Evolutionary conservation across 2,888 invertebrate genomes (phyloP).

Genomic region (Chromoteleia sp.): DNA sequence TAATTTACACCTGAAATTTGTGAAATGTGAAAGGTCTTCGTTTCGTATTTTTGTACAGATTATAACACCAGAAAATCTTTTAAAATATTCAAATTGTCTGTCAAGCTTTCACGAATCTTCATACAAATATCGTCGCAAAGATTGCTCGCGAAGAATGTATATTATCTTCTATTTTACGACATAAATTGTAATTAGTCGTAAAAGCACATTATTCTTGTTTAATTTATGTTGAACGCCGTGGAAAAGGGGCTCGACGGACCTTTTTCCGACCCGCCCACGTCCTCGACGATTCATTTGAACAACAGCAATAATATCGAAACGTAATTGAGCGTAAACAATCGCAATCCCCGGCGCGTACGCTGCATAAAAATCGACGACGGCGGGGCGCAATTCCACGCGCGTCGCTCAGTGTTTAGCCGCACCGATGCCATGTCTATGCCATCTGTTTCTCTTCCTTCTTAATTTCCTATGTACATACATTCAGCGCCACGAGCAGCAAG

Average conservation of each 20-base stretch:
- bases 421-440: constrained; percentile 63
- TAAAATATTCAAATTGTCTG: no score
- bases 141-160: no score
- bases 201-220: constrained; percentile 18
- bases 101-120: no score
- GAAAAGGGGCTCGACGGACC: constrained; percentile 1
- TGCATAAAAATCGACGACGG: constrained; percentile 52
- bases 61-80: no score
- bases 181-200: no score
- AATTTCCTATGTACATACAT: constrained; percentile 69
- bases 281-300: constrained; percentile 37
- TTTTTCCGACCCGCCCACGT: constrained; percentile 22
- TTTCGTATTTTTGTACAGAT: no score
- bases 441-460: constrained; percentile 65
- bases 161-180: no score
- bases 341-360: constrained; percentile 33
- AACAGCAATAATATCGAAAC: constrained; percentile 57
- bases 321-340: constrained; percentile 63
- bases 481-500: constrained; percentile 35
- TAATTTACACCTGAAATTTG: no score
- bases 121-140: no score
- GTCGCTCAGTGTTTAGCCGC: constrained; percentile 46
- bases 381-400: constrained; percentile 51
- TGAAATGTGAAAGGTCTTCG: no score
- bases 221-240: constrained; percentile 11